Percentiles rank a stretch among this genome's conserved stretches.
phyloP scores from a whole-genome alignment of 35 echinoderm and acorn worm species.

The Ophioderma brevispina region DNA sequence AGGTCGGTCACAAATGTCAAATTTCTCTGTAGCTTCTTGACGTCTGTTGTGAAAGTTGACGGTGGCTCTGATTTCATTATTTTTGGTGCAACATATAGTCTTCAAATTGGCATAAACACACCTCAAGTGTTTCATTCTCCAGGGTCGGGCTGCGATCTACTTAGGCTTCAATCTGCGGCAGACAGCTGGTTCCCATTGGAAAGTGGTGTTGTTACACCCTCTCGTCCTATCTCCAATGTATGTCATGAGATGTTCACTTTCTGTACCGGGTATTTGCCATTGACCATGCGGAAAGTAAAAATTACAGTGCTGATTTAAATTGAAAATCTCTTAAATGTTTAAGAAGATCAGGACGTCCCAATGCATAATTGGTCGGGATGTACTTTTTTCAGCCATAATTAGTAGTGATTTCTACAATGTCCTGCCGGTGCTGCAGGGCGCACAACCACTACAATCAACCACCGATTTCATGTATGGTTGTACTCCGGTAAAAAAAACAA shows the following conservation, averaged over 20 bases:
- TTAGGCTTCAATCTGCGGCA: neutral
- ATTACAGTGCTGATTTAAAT: conserved; percentile 57
- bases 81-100: neutral
- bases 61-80: conserved; percentile 56
- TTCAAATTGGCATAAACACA: neutral
- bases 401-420: too few relatives aligned
- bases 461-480: too few relatives aligned
- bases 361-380: conserved; percentile 30
- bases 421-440: too few relatives aligned
- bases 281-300: conserved; percentile 65
- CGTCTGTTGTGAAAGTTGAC: conserved; percentile 57
- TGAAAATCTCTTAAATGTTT: conserved; percentile 42
- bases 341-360: neutral
- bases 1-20: conserved; percentile 82
- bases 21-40: conserved; percentile 63
- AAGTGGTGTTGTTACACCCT: neutral
- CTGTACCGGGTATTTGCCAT: conserved; percentile 43
- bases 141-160: conserved; percentile 33
- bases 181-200: neutral
- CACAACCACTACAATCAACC: too few relatives aligned
- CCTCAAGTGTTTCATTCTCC: neutral
- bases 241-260: conserved; percentile 66
- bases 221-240: conserved; percentile 58
- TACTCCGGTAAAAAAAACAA: too few relatives aligned
- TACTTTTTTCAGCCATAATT: too few relatives aligned